phyloP scores from a whole-genome alignment of 2,888 invertebrate species.

The Schizaphis graminum region DNA sequence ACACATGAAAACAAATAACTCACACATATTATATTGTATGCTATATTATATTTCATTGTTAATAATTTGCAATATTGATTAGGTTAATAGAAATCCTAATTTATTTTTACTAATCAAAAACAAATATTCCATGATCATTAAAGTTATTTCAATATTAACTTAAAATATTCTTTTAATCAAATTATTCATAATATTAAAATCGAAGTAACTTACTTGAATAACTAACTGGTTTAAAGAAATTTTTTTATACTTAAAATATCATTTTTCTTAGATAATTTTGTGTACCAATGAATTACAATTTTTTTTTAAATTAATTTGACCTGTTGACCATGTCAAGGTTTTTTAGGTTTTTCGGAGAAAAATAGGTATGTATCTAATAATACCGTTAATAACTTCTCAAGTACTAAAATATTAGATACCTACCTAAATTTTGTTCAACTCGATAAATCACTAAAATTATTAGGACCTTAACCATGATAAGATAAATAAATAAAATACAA shows the following conservation, averaged over 20 bases:
- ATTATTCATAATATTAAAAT: neutral
- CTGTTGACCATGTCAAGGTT: neutral
- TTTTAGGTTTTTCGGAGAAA: neutral
- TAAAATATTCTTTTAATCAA: neutral
- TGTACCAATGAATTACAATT: neutral
- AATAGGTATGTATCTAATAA: neutral
- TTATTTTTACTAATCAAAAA: neutral
- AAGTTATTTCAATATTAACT: neutral
- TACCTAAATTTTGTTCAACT: conserved; percentile 38
- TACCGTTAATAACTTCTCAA: conserved; percentile 10
- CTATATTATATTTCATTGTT: neutral
- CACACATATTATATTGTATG: no score
- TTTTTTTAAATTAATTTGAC: neutral
- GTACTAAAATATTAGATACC: neutral
- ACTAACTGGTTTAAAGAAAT: neutral
- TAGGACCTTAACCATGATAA: neutral
- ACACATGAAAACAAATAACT: neutral
- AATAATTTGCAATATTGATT: neutral
- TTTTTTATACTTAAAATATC: neutral
- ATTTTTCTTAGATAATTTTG: neutral
- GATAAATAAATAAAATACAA: conserved; percentile 11
- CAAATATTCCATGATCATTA: neutral
- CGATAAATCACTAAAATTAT: conserved; percentile 33
- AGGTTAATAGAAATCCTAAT: neutral
- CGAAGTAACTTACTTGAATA: neutral